Evolutionary conservation across 1,140 invertebrate species (phyloP), one percentile per base, ranked within the genome.

Genomic region (Achatina immaculata): DNA sequence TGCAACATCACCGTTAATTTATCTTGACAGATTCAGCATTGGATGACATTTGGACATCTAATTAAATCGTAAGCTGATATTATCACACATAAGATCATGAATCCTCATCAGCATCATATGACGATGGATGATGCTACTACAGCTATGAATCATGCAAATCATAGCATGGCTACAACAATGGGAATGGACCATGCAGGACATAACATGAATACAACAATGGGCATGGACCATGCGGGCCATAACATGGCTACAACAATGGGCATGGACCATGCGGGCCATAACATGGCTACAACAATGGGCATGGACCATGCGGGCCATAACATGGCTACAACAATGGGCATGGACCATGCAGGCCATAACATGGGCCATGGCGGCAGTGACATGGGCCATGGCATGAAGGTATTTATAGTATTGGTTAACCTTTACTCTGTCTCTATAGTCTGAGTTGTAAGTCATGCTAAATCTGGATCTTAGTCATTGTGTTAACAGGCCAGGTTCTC

Each of bases 331-430:
- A 11, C 45, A 11, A n/a, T n/a, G n/a, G 45, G 45, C 19, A 48
- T 48, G 45, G 7, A 7, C 45, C 45, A 48, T 19, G 2, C 28
- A 2, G 31, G 28, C n/a, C n/a, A 62, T 34, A 58, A 4, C 4
- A 21, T n/a, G 11, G 55, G 55, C 14, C 58, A 62, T 6, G n/a
- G 28, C 21, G 2, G 1, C 31, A 62, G 28, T n/a, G 58, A 31
- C 7, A 62, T 62, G 58, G n/a, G n/a, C n/a, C 28, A n/a, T 62
- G 58, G 58, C 28, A 62, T 62, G 58, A 62, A 62, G 58, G 58
- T 62, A 62, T 62, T n/a, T 62, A 34, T 31, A 31, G 4, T 62
- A 9, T 6, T 31, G 51, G 14, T 55, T 55, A n/a, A n/a, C n/a
- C n/a, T n/a, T n/a, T n/a, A n/a, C n/a, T n/a, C n/a, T n/a, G n/a